A percentile compares a stretch with the other conserved stretches of the same genome.
Conservation (phyloP, 2,113 vertebrate species). For the Ochotona curzoniae region DNA sequence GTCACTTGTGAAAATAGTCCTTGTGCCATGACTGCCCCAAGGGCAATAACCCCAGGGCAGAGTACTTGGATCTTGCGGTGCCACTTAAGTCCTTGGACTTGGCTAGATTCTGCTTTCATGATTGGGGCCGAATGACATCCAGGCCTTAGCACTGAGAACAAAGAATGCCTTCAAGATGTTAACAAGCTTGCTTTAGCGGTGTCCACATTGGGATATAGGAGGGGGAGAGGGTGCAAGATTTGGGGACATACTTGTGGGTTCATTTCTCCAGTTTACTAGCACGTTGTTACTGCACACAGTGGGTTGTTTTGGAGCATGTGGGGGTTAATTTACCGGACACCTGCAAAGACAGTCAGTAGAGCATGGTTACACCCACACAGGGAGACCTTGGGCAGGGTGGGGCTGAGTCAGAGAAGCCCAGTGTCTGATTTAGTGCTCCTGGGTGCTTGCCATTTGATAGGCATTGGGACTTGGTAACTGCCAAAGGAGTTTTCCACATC, state of each 20-base stretch:
- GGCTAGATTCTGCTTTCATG: neutral
- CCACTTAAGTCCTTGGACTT: neutral
- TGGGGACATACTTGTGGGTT: neutral
- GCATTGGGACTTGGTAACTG: neutral
- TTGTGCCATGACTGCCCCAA: neutral
- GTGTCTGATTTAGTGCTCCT: constrained; percentile 1
- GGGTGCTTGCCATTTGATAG: constrained; percentile 37
- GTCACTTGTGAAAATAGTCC: neutral
- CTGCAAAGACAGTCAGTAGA: neutral
- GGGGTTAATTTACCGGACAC: neutral
- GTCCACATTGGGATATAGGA: neutral
- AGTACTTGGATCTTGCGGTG: neutral
- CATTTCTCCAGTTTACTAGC: neutral
- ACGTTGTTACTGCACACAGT: neutral
- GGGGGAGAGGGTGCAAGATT: neutral
- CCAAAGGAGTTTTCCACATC: constrained; percentile 68
- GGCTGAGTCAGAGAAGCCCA: constrained; percentile 32
- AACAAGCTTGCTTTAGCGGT: neutral
- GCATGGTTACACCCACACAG: neutral
- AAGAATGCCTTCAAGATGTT: neutral
- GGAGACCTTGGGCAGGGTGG: neutral
- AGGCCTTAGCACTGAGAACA: neutral
- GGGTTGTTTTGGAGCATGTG: neutral
- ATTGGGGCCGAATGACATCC: neutral
- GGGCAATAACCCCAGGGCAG: neutral